Conservation (phyloP, 2,888 invertebrate species). For the Macrosiphum euphorbiae region DNA sequence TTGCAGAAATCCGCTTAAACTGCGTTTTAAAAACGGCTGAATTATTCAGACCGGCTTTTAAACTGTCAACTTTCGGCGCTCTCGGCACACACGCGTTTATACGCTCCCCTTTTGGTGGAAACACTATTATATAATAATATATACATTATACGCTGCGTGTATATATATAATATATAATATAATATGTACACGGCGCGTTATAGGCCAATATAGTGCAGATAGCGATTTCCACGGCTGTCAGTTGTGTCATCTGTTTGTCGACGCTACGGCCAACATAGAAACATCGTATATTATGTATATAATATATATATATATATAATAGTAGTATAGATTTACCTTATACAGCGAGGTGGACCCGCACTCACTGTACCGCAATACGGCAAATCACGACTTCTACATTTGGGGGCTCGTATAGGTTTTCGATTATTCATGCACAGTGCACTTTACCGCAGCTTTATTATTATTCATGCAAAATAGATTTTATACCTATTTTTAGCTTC, state of each 20-base stretch:
- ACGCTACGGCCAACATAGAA: neutral
- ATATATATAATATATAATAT: neutral
- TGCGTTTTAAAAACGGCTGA: constrained; percentile 66
- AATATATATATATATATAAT: neutral
- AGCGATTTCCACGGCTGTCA: neutral
- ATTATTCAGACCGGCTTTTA: constrained; percentile 68
- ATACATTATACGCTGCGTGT: neutral
- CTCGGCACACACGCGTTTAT: neutral
- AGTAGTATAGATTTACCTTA: neutral
- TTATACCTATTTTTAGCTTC: neutral
- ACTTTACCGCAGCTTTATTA: neutral
- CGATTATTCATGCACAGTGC: neutral
- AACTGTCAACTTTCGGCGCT: constrained; percentile 67
- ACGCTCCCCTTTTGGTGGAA: neutral
- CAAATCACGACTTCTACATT: neutral
- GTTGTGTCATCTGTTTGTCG: constrained; percentile 2
- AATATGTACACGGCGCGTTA: neutral
- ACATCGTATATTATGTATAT: neutral
- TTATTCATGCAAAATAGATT: neutral
- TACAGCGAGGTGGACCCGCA: neutral
- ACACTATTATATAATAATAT: constrained; percentile 5
- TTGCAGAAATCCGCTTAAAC: constrained; percentile 50
- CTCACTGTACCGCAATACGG: neutral
- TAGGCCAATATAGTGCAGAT: constrained; percentile 7
- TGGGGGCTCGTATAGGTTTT: neutral